Conservation (phyloP, 2,888 invertebrate genomes). For the Limenitis arthemis region DNA sequence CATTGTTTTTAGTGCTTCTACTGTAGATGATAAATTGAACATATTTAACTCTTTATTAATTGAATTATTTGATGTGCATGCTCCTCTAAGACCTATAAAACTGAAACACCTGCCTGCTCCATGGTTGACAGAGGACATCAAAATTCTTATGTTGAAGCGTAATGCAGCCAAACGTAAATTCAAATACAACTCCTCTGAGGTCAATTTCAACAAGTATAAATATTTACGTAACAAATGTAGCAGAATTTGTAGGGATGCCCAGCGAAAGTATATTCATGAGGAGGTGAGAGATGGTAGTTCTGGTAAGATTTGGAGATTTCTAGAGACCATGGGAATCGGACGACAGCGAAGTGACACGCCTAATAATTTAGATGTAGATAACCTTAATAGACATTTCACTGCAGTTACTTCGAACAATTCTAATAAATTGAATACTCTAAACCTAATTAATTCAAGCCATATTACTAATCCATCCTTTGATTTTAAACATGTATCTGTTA, state of each 20-base stretch:
- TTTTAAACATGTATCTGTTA: too few species aligned
- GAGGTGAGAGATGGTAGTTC: background rate
- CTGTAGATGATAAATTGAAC: background rate
- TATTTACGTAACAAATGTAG: background rate
- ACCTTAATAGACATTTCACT: too few species aligned
- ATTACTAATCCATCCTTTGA: too few species aligned
- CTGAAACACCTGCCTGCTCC: constrained; percentile 1
- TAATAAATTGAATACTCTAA: too few species aligned
- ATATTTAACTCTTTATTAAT: constrained; percentile 1
- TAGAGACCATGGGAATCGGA: background rate
- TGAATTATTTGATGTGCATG: constrained; percentile 1
- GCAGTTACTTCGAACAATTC: too few species aligned
- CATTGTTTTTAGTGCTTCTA: too few species aligned
- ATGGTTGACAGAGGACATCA: constrained; percentile 1
- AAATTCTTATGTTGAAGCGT: background rate
- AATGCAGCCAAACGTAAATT: constrained; percentile 1
- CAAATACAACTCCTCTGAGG: background rate
- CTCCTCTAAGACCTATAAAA: constrained; percentile 1
- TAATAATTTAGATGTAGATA: too few species aligned
- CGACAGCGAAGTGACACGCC: background rate
- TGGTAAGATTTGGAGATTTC: background rate
- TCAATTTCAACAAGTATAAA: background rate
- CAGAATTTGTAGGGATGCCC: background rate
- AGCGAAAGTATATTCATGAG: background rate
- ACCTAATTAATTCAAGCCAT: too few species aligned